Conservation (phyloP, 2,888 invertebrate species). For the Folsomia manolachei region DNA sequence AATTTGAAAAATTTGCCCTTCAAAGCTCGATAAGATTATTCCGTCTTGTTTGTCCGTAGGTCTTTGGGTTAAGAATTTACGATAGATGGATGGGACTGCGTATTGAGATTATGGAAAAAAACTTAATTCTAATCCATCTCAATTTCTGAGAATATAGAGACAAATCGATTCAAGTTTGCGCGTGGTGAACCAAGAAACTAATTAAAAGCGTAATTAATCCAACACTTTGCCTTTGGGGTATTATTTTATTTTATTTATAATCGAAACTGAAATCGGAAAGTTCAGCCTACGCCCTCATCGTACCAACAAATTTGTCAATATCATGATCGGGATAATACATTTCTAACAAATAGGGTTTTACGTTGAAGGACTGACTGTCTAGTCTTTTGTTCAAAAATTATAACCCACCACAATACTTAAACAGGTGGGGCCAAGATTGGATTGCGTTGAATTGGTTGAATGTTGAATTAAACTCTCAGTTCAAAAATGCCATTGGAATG, state of each 20-base stretch:
- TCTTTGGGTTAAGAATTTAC: background rate
- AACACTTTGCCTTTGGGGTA: background rate
- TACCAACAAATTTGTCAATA: background rate
- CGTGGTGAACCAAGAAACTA: background rate
- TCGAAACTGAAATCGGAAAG: background rate
- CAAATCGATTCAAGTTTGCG: background rate
- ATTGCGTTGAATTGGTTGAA: background rate
- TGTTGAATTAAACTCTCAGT: background rate
- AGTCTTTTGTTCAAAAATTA: background rate
- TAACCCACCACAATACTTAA: background rate
- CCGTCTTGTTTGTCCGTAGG: background rate
- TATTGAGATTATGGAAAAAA: background rate
- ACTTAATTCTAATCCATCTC: background rate
- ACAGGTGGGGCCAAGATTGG: background rate
- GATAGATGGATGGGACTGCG: background rate
- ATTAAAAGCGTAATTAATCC: background rate
- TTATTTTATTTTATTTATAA: background rate
- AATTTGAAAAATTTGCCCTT: slow-evolving; percentile 4
- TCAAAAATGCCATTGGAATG: background rate
- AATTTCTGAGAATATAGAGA: no score
- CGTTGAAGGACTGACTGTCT: background rate
- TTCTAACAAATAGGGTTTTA: no score
- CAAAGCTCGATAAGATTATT: no score
- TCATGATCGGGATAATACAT: background rate
- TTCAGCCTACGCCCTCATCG: background rate